Conservation (phyloP, 2,888 invertebrate species). For the Rugalucina vietnamica region DNA sequence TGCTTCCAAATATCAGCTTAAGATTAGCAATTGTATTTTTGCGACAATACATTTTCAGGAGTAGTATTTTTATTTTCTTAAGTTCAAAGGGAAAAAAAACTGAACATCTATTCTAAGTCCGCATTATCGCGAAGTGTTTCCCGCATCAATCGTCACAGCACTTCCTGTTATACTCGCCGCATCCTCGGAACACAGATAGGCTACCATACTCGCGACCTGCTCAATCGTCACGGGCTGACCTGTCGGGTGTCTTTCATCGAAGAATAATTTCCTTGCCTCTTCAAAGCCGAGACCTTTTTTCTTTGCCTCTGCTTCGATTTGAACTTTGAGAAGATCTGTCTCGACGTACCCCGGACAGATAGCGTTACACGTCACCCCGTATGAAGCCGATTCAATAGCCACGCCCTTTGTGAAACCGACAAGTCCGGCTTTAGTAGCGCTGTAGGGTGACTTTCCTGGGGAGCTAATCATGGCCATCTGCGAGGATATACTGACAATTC, state of each 20-base stretch:
- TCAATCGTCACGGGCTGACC: constrained; percentile 12
- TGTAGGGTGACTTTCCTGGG: constrained; percentile 70
- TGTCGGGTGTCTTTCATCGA: constrained; percentile 22
- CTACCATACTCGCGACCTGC: constrained; percentile 21
- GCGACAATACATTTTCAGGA: no score
- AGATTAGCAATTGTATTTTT: no score
- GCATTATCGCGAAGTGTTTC: constrained; percentile 19
- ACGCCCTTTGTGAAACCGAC: constrained; percentile 72
- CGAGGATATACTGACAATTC: constrained; percentile 75
- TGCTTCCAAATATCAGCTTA: no score
- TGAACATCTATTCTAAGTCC: no score
- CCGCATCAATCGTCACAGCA: constrained; percentile 17
- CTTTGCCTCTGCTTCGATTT: constrained; percentile 1
- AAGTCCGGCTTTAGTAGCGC: constrained; percentile 68
- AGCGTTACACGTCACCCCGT: constrained; percentile 76
- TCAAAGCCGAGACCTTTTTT: constrained; percentile 5
- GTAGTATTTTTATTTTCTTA: no score
- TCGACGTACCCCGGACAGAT: constrained; percentile 78
- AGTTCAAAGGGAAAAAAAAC: no score
- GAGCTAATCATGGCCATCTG: constrained; percentile 71
- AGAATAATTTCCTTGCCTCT: constrained; percentile 22
- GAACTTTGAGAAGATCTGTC: constrained; percentile 62
- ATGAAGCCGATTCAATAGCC: constrained; percentile 75
- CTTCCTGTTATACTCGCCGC: constrained; percentile 26
- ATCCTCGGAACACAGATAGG: constrained; percentile 18